phyloP scores from a whole-genome alignment of 2,888 invertebrate genomes.

The Stenoptilia bipunctidactyla region DNA sequence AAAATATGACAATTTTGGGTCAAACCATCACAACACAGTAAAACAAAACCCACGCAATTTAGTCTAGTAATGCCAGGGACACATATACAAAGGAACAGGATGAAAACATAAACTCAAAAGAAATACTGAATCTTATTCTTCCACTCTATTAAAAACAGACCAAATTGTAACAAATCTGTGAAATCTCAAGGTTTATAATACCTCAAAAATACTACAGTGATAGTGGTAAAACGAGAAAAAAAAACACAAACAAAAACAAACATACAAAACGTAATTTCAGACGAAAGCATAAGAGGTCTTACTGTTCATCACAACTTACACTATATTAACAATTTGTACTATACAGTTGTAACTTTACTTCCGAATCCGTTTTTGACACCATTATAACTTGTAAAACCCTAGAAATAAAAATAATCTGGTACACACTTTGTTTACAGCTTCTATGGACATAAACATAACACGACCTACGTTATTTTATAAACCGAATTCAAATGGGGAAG shows the following conservation, averaged over 20 bases:
- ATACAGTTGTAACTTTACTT: constrained; percentile 64
- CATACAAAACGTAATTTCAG: constrained; percentile 12
- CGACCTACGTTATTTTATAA: too few species aligned
- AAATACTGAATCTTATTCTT: neutral
- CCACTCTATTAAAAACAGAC: too few species aligned
- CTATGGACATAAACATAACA: too few species aligned
- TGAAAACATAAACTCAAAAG: neutral
- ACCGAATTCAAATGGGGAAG: too few species aligned
- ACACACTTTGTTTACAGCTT: too few species aligned
- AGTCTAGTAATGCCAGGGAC: constrained; percentile 19
- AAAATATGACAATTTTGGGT: too few species aligned
- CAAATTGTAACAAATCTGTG: too few species aligned
- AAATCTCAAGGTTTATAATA: too few species aligned
- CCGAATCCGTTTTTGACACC: constrained; percentile 63
- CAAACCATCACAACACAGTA: too few species aligned
- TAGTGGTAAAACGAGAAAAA: neutral
- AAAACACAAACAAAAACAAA: constrained; percentile 8
- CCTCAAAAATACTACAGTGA: too few species aligned
- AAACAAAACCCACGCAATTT: too few species aligned
- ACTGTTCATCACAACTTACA: constrained; percentile 36
- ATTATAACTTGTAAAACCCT: constrained; percentile 69
- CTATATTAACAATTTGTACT: constrained; percentile 44
- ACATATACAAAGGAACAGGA: constrained; percentile 26
- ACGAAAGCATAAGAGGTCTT: too few species aligned
- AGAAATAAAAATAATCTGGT: constrained; percentile 39